A percentile compares a stretch with the other conserved stretches of the same genome.
Evolutionary conservation across 2,888 invertebrate species (phyloP).

Genomic region (Tribolium freemani): DNA sequence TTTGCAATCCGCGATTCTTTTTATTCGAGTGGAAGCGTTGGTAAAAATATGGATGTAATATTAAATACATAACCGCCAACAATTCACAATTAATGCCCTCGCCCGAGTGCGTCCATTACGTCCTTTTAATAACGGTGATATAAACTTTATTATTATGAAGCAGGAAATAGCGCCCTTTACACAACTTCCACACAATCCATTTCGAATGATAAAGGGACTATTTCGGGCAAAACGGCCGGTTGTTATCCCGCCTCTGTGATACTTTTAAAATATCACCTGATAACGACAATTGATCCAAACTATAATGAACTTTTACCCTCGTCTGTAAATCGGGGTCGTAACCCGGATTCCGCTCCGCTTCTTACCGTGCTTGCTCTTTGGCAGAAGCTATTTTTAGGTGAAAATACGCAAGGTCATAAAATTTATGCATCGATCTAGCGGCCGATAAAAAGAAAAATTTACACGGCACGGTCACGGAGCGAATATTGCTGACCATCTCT

Average conservation of each 20-base stretch:
- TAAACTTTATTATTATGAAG: constrained; percentile 18
- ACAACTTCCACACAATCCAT: constrained; percentile 16
- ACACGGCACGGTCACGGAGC: not conserved
- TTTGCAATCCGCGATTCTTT: not conserved
- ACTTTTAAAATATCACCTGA: too few relatives aligned
- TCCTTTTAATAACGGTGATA: constrained; percentile 18
- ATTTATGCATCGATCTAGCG: not conserved
- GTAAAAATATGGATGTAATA: not conserved
- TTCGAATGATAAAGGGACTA: constrained; percentile 8
- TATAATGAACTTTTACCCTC: not conserved
- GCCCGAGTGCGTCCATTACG: constrained; percentile 16
- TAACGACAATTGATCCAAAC: not conserved
- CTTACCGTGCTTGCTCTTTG: not conserved
- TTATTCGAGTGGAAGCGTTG: not conserved
- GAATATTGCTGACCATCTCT: not conserved
- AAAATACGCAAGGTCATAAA: not conserved
- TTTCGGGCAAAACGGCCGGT: not conserved
- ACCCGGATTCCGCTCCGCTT: not conserved
- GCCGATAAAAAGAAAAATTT: not conserved
- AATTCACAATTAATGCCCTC: constrained; percentile 11
- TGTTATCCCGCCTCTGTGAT: too few relatives aligned
- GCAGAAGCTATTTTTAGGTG: not conserved
- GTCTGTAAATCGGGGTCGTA: not conserved
- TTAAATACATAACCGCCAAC: constrained; percentile 3
- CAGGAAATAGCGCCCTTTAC: constrained; percentile 12